These are phyloP conservation scores for Mycteria americana DNA, from an alignment of 2,797 vertebrate species.

Conservation along the genomic window DNA sequence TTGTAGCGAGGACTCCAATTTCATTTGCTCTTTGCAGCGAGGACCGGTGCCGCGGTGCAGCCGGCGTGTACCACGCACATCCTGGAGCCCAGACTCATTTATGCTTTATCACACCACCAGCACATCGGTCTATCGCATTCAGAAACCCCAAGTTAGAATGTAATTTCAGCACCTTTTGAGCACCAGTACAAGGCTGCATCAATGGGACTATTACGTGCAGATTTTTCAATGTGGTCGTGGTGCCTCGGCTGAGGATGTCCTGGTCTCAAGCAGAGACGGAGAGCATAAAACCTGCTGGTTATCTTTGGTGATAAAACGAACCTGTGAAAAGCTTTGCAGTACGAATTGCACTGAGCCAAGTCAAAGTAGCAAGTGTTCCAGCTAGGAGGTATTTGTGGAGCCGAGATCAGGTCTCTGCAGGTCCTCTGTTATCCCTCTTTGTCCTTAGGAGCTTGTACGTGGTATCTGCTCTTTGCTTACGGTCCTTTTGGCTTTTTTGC, in stretches of 20 bases:
- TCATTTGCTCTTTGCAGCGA: background rate
- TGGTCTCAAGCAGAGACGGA: background rate
- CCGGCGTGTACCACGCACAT: rapidly evolving
- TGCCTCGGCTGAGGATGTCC: background rate
- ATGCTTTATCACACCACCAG: background rate
- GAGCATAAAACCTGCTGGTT: background rate
- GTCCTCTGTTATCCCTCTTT: background rate
- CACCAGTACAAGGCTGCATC: background rate
- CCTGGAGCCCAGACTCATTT: background rate
- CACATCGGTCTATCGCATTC: rapidly evolving
- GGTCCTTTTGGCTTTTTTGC: background rate
- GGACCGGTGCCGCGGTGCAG: background rate
- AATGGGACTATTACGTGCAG: rapidly evolving
- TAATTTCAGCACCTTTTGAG: background rate
- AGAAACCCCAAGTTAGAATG: rapidly evolving
- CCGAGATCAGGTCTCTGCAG: background rate
- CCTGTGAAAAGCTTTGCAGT: background rate
- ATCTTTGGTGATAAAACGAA: rapidly evolving
- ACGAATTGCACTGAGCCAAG: background rate
- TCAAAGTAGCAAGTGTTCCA: background rate
- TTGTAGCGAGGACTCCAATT: background rate
- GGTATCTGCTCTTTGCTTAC: background rate
- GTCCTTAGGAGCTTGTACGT: background rate
- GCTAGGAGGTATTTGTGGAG: background rate
- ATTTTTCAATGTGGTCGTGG: background rate